phyloP scores from a whole-genome alignment of 2,113 vertebrate species.

The Himantopus leucocephalus region DNA sequence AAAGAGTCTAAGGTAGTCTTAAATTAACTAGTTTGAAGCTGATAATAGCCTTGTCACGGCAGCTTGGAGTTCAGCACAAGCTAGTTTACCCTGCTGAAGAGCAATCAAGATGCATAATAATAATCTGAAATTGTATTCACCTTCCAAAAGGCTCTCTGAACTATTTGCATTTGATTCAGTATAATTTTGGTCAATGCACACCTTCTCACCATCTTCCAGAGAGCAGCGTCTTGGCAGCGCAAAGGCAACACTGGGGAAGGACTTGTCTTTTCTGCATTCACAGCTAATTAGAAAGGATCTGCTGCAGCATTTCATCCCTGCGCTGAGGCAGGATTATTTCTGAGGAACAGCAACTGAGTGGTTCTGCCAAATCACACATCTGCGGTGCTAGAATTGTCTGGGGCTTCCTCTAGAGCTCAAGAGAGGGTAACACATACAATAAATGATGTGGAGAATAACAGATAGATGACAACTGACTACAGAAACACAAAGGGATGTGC shows the following conservation, averaged over 20 bases:
- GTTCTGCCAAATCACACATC: not conserved
- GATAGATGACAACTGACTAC: not conserved
- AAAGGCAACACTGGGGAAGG: not conserved
- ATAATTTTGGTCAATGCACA: not conserved
- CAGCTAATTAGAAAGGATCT: not conserved
- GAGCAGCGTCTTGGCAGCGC: not conserved
- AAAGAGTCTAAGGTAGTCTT: not conserved
- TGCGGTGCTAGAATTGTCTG: not conserved
- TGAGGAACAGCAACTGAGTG: not conserved
- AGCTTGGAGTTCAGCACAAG: not conserved
- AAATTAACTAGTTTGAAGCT: not conserved
- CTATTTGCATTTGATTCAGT: not conserved
- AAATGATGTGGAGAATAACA: not conserved
- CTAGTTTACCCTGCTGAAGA: not conserved
- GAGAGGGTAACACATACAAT: not conserved
- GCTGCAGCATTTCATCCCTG: not conserved
- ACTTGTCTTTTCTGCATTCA: not conserved
- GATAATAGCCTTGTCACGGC: not conserved
- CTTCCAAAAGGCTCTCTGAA: not conserved
- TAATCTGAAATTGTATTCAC: not conserved
- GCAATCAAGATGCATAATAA: not conserved
- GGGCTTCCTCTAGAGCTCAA: not conserved
- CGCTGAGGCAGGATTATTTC: not conserved
- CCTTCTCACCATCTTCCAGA: not conserved
- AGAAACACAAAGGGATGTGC: slow-evolving; percentile 7